Conservation (phyloP, 2,797 vertebrate genomes). For the Anomalospiza imberbis region DNA sequence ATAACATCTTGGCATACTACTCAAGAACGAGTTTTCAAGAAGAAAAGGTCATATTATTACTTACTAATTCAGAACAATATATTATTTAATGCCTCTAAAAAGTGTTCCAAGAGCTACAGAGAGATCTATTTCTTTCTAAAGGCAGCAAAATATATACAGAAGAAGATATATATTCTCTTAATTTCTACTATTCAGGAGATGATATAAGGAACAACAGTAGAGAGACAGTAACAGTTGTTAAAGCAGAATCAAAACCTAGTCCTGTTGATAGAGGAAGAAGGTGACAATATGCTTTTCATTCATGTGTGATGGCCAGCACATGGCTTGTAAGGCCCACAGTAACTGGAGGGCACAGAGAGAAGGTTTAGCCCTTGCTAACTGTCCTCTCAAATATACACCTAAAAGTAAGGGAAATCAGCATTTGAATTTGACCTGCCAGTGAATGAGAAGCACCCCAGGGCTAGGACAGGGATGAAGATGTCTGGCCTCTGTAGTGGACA, state of each 20-base stretch:
- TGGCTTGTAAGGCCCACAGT: fast-evolving
- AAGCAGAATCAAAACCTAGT: neutral
- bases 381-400: neutral
- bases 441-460: neutral
- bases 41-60: neutral
- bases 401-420: neutral
- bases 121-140: neutral
- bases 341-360: neutral
- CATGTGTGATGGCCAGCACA: neutral
- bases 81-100: neutral
- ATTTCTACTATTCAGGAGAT: neutral
- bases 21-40: neutral
- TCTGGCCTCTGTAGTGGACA: neutral
- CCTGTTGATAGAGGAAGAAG: neutral
- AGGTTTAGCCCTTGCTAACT: neutral
- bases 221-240: neutral
- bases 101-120: neutral
- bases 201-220: neutral
- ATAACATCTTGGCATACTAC: neutral
- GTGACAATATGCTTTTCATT: neutral
- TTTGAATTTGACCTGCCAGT: neutral
- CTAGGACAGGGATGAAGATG: neutral
- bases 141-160: neutral
- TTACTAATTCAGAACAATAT: neutral
- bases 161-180: neutral